Conservation (phyloP, 2,797 vertebrate genomes). For the Orientallactaga sibirica region DNA sequence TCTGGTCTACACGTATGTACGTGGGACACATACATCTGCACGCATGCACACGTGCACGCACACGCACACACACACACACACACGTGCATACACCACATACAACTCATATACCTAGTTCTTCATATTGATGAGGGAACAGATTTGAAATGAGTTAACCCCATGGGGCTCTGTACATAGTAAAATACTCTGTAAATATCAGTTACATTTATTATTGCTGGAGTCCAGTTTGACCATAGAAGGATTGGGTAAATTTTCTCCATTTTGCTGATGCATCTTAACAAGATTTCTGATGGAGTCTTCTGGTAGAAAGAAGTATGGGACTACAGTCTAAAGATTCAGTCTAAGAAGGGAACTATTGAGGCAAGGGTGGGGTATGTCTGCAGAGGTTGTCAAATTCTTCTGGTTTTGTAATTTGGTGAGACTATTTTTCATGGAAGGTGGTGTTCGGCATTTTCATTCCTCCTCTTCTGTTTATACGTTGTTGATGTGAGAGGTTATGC, state of each 20-base stretch:
- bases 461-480: neutral
- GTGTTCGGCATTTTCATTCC: neutral
- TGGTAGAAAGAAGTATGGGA: neutral
- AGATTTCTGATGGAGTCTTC: neutral
- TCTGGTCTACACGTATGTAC: too few relatives aligned
- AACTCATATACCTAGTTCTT: neutral
- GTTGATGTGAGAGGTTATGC: neutral
- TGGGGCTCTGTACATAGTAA: neutral
- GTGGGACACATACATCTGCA: too few relatives aligned
- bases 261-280: conserved; percentile 10
- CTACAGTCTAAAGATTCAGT: neutral
- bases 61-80: too few relatives aligned
- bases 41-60: too few relatives aligned
- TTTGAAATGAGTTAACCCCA: neutral
- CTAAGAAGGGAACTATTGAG: neutral
- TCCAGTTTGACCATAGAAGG: neutral
- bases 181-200: accelerated
- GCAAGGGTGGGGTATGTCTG: neutral
- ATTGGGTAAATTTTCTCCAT: neutral
- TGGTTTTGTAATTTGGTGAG: neutral
- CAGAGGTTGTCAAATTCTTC: neutral
- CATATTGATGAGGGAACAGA: neutral
- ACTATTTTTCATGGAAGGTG: neutral
- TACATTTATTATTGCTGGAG: neutral
- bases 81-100: too few relatives aligned